A percentile compares a stretch with the other conserved stretches of the same genome.
Conservation (phyloP, 2,888 invertebrate genomes). For the Myathropa florea region DNA sequence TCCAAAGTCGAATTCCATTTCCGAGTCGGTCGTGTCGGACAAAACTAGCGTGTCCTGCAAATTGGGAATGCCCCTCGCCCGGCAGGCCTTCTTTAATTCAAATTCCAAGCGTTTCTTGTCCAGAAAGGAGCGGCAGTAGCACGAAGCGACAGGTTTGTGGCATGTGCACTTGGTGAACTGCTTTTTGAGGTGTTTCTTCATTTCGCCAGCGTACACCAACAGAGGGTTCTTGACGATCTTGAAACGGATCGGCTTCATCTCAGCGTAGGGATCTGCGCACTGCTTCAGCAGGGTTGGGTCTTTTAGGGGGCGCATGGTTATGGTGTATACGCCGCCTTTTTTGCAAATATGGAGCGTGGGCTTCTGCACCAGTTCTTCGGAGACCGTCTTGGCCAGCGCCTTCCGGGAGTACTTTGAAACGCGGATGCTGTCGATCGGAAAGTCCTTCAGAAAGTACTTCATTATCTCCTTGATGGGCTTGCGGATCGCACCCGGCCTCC, state of each 20-base stretch:
- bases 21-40: constrained; percentile 80
- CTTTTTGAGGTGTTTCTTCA: constrained; percentile 82
- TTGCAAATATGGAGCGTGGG: constrained; percentile 85
- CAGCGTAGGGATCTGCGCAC: constrained; percentile 86
- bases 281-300: constrained; percentile 83
- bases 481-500: constrained; percentile 79
- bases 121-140: constrained; percentile 77
- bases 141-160: constrained; percentile 81
- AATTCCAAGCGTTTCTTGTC: constrained; percentile 81
- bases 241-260: constrained; percentile 86
- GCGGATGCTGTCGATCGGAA: constrained; percentile 76
- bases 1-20: constrained; percentile 86
- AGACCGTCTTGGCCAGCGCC: constrained; percentile 73
- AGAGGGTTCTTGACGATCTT: constrained; percentile 84
- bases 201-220: constrained; percentile 81
- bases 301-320: constrained; percentile 86
- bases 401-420: constrained; percentile 76
- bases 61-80: constrained; percentile 70
- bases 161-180: constrained; percentile 83
- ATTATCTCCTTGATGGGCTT: constrained; percentile 78
- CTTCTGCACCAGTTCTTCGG: constrained; percentile 78
- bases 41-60: constrained; percentile 75
- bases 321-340: constrained; percentile 85
- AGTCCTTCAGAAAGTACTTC: constrained; percentile 78
- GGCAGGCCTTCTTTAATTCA: constrained; percentile 82